phyloP scores from a whole-genome alignment of 2,888 invertebrate species.

The Sicus ferrugineus region DNA sequence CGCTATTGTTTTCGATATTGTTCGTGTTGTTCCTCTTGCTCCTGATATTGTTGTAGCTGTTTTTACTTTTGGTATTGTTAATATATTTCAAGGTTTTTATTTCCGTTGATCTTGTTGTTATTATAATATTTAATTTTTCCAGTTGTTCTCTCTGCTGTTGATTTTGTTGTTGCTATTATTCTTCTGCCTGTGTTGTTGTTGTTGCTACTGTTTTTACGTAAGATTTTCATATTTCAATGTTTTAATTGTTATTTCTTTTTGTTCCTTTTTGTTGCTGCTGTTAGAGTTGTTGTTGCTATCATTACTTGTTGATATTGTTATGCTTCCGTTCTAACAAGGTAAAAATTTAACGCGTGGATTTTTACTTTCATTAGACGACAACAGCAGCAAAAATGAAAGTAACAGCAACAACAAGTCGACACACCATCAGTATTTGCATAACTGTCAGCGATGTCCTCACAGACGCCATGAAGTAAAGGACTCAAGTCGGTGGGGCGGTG shows the following conservation, averaged over 20 bases:
- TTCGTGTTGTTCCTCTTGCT: background rate
- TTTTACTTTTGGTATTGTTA: background rate
- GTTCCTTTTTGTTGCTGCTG: background rate
- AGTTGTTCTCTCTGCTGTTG: background rate
- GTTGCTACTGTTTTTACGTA: background rate
- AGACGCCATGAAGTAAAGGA: background rate
- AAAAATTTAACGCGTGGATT: slow-evolving; percentile 30
- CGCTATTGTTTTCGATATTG: background rate
- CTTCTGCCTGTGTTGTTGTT: background rate
- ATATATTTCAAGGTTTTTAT: too few relatives aligned
- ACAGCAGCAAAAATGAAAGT: slow-evolving; percentile 1
- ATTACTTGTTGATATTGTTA: background rate
- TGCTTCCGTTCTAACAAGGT: slow-evolving; percentile 15
- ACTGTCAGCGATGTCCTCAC: slow-evolving; percentile 18
- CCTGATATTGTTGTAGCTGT: background rate
- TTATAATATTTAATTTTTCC: background rate
- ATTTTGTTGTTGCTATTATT: background rate
- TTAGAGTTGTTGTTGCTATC: background rate
- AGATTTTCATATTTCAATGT: too few relatives aligned
- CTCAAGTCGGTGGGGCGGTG: background rate
- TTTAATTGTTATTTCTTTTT: background rate
- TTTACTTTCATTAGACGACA: slow-evolving; percentile 28
- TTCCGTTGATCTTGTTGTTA: background rate
- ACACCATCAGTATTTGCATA: slow-evolving; percentile 27
- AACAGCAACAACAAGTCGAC: slow-evolving; percentile 15